Evolutionary conservation across 2,888 invertebrate genomes (phyloP), one percentile per base, ranked within the genome.

Genomic region (Habrosyne pyritoides): DNA sequence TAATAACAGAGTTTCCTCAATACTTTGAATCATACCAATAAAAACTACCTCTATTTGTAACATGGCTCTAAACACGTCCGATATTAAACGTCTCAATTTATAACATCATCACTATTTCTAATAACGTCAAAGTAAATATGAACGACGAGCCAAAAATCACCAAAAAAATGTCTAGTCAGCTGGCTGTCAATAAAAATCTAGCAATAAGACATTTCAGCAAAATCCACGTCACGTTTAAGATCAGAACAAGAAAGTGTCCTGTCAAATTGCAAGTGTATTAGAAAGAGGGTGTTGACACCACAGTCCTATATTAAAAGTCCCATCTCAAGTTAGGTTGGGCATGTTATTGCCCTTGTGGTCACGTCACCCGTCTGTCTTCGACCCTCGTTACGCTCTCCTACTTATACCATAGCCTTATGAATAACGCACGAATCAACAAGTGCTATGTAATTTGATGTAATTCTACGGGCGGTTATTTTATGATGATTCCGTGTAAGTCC

Each of bases 301-400:
- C 60, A 60, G 63, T 55, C 67, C 72, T 65, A 83, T 85, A 85
- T 85, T 85, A 84, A 85, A 84, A 83, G 77, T 83, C 86, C 83
- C 77, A 71, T 68, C 77, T 84, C 84, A 84, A 79, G 78, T 73
- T 71, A 60, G 68, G 63, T 71, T 68, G 63, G 53, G 58, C 46
- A 66, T 65, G 60, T 78, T 79, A 77, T 79, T 77, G 70, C 70
- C 61, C 63, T 60, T 63, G 83, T 75, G 83, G 84, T 83, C 69
- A 73, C 79, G 83, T 84, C 84, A 82, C 73, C 81, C 79, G 82
- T 81, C 84, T 69, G 33, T 63, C 64, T 54, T 56, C 62, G 74
- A 85, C 85, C 86, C 84, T 77, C 79, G 86, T 85, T 84, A 84
- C 70, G 59, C 54, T 58, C 59, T 42, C 42, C 42, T 18, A 18